These are phyloP conservation scores for Gadus macrocephalus DNA, from an alignment of 2,113 vertebrate genomes.

Conservation along the genomic window DNA sequence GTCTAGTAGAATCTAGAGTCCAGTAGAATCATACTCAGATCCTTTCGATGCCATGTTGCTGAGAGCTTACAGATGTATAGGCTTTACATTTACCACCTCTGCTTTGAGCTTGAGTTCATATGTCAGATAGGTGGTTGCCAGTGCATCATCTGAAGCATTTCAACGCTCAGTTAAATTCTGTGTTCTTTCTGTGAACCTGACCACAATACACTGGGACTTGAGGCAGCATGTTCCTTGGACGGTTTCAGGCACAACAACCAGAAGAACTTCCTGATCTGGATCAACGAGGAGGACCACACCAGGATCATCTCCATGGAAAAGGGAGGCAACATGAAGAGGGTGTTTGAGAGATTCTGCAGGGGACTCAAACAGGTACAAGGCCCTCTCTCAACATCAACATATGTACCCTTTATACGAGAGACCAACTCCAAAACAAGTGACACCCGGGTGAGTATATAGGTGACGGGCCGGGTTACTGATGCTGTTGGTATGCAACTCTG, in stretches of 20 bases:
- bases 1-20: too few relatives aligned
- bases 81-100: too few relatives aligned
- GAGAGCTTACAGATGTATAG: too few relatives aligned
- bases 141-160: too few relatives aligned
- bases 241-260: conserved; percentile 85
- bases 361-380: conserved; percentile 82
- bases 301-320: conserved; percentile 94
- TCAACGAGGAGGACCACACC: conserved; percentile 93
- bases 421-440: background rate
- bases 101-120: too few relatives aligned
- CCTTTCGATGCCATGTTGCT: too few relatives aligned
- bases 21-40: too few relatives aligned
- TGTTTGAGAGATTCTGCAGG: conserved; percentile 89
- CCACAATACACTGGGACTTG: background rate
- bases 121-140: too few relatives aligned
- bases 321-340: conserved; percentile 90
- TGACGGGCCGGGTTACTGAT: background rate
- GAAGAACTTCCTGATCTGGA: conserved; percentile 91
- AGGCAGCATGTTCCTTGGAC: background rate
- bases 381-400: background rate
- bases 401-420: background rate
- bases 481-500: background rate
- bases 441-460: background rate
- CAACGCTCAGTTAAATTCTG: too few relatives aligned
- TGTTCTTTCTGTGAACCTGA: too few relatives aligned